Evolutionary conservation across 2,797 vertebrate genomes (phyloP).

Genomic region (Lepus oiostolus): DNA sequence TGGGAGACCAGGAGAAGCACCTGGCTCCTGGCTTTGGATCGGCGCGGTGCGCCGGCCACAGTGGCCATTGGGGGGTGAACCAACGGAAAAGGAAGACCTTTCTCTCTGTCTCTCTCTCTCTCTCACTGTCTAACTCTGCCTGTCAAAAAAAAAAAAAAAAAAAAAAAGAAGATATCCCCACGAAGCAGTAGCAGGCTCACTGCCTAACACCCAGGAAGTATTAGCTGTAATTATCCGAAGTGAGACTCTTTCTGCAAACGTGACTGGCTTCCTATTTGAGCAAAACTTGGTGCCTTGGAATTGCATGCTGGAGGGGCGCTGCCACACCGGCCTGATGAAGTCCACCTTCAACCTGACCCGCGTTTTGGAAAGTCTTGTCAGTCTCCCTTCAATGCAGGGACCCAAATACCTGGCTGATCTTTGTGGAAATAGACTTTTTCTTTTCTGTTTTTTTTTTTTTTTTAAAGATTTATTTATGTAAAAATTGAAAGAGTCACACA

Average conservation of each 20-base stretch:
- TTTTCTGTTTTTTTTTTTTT: no score
- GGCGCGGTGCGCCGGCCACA: fast-evolving
- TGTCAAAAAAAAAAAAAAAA: no score
- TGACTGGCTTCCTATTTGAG: background rate
- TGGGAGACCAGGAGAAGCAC: no score
- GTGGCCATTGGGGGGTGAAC: no score
- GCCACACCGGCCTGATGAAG: background rate
- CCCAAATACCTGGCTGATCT: background rate
- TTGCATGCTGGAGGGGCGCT: background rate
- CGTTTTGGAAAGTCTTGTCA: background rate
- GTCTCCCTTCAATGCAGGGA: background rate
- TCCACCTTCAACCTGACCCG: background rate
- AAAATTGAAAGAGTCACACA: no score
- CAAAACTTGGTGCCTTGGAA: background rate
- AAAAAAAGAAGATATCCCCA: no score
- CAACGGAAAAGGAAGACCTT: no score
- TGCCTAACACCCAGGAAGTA: background rate
- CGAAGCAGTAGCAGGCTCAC: background rate
- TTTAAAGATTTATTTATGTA: no score
- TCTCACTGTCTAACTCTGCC: no score
- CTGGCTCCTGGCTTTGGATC: no score
- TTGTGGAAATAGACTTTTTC: background rate
- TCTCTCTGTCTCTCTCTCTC: no score
- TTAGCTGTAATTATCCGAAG: background rate
- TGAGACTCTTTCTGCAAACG: background rate